phyloP scores from a whole-genome alignment of 2,113 vertebrate genomes.

The Anguilla rostrata region DNA sequence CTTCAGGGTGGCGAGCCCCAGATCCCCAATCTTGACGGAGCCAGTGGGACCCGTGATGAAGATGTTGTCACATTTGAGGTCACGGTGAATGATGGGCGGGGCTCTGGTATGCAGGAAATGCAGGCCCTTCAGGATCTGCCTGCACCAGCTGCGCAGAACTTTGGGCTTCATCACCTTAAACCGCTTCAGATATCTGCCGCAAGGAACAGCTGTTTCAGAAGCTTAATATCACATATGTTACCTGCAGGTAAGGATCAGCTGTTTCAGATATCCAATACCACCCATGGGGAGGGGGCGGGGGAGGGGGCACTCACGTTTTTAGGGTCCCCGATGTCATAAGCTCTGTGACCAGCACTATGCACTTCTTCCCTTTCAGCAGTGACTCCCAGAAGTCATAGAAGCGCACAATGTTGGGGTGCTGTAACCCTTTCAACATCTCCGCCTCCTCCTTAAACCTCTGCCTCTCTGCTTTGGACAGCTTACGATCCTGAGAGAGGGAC shows the following conservation, averaged over 20 bases:
- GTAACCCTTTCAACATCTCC: constrained; percentile 95
- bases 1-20: constrained; percentile 94
- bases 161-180: constrained; percentile 99
- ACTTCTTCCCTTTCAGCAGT: constrained; percentile 88
- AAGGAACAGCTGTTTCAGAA: background rate
- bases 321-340: constrained; percentile 97
- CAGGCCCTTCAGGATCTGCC: constrained; percentile 96
- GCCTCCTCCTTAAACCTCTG: constrained; percentile 98
- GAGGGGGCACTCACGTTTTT: constrained; percentile 84
- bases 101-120: constrained; percentile 94
- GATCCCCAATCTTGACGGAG: constrained; percentile 96
- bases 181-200: constrained; percentile 88
- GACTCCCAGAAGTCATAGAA: constrained; percentile 99
- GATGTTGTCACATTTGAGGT: constrained; percentile 99
- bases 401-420: constrained; percentile 96
- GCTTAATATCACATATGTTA: background rate
- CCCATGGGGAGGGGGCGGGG: background rate
- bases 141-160: constrained; percentile 94
- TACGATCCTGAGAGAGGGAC: constrained; percentile 77
- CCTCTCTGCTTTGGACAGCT: constrained; percentile 90
- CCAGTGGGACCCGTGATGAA: constrained; percentile 98
- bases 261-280: background rate
- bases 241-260: background rate
- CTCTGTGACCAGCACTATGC: constrained; percentile 94
- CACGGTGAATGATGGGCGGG: constrained; percentile 96